A percentile compares a stretch with the other conserved stretches of the same genome.
Conservation (phyloP, 1,140 invertebrate genomes). For the Dendroctonus ponderosae region DNA sequence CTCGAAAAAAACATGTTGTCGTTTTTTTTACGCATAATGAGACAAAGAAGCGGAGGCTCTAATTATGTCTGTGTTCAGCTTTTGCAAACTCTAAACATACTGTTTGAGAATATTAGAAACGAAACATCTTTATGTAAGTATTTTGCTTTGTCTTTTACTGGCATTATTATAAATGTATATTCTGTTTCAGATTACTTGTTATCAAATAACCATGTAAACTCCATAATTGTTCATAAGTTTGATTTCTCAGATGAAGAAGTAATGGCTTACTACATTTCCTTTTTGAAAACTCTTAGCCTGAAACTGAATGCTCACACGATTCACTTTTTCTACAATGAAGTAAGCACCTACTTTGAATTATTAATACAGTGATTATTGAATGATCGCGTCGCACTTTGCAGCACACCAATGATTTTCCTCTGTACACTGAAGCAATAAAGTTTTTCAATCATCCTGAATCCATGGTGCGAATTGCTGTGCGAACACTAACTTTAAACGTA, state of each 20-base stretch:
- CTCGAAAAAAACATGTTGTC: conserved; percentile 99
- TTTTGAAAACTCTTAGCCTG: conserved; percentile 95
- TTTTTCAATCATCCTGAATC: conserved; percentile 98
- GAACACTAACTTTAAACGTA: conserved; percentile 96
- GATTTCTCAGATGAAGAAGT: conserved; percentile 99
- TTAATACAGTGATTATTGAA: not conserved
- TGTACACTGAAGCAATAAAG: conserved; percentile 98
- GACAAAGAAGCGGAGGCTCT: conserved; percentile 89
- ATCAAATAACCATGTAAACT: conserved; percentile 99
- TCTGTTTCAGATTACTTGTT: conserved; percentile 90
- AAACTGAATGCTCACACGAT: conserved; percentile 99
- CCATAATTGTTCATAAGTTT: conserved; percentile 99
- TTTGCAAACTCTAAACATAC: conserved; percentile 96
- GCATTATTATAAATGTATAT: conserved; percentile 14
- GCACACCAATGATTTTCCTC: conserved; percentile 98
- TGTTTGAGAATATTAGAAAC: conserved; percentile 99
- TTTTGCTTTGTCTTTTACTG: not conserved
- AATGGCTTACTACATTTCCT: conserved; percentile 99
- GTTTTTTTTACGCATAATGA: conserved; percentile 96
- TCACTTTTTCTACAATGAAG: conserved; percentile 99
- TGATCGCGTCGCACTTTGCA: conserved; percentile 55
- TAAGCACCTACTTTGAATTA: conserved; percentile 54
- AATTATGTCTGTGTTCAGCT: conserved; percentile 97
- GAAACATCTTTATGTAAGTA: conserved; percentile 97
- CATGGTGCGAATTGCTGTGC: conserved; percentile 98